Percentiles rank a stretch among this genome's conserved stretches.
These are phyloP conservation scores for Xiphorhynchus elegans DNA, from an alignment of 2,113 vertebrate species.

Conservation along the genomic window DNA sequence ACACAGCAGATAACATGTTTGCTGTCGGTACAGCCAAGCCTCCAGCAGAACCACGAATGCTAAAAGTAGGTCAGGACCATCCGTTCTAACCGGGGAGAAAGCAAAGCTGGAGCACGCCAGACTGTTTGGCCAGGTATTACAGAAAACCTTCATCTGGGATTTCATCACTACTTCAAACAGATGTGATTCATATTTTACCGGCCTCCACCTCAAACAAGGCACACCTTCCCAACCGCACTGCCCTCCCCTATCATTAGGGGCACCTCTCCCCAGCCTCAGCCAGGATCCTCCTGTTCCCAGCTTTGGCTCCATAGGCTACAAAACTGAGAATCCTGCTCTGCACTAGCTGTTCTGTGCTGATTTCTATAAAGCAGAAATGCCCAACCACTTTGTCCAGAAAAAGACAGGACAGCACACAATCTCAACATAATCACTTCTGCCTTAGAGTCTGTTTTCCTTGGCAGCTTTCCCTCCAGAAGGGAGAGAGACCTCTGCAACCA, in stretches of 20 bases:
- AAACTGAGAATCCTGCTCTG: background rate
- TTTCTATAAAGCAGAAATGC: background rate
- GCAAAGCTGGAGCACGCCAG: constrained; percentile 7
- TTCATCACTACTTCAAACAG: constrained; percentile 67
- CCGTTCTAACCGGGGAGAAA: background rate
- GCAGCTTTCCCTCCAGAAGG: background rate
- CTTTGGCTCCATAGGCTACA: background rate
- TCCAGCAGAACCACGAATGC: background rate
- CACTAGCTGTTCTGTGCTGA: background rate
- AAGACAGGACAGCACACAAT: background rate
- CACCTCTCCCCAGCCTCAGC: constrained; percentile 3
- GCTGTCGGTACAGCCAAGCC: rapidly evolving
- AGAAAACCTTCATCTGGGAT: constrained; percentile 56
- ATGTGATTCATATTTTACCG: constrained; percentile 7
- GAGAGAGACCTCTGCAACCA: background rate
- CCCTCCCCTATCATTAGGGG: constrained; percentile 27
- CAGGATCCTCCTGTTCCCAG: background rate
- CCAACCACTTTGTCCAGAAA: background rate
- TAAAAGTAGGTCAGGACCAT: constrained; percentile 42
- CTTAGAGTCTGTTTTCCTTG: background rate
- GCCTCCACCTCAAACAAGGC: constrained; percentile 51
- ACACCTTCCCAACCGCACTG: constrained; percentile 32
- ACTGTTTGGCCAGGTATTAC: constrained; percentile 46
- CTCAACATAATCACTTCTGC: background rate
- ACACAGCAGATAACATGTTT: background rate